Evolutionary conservation across 2,113 vertebrate species (phyloP).

Genomic region (Phalacrocorax brasilianus): DNA sequence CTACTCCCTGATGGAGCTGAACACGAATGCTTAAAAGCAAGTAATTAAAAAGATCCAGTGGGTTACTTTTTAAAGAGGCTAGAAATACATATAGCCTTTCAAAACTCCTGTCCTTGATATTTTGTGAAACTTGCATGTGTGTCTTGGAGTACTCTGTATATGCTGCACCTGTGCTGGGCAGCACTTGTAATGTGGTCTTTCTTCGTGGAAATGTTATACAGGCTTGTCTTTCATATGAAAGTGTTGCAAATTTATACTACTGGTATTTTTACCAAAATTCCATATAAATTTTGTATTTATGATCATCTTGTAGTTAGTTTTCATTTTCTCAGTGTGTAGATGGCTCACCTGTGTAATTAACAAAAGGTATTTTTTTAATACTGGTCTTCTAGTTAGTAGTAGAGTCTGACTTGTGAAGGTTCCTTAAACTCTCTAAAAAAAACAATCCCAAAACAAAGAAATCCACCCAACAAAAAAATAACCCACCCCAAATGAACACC

Average conservation of each 20-base stretch:
- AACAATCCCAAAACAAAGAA: too few relatives aligned
- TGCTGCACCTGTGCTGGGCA: not conserved
- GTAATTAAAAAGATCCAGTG: not conserved
- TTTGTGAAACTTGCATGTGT: not conserved
- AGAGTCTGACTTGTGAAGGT: not conserved
- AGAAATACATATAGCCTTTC: not conserved
- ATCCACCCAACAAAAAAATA: too few relatives aligned
- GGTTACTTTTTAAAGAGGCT: not conserved
- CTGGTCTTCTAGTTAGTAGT: not conserved
- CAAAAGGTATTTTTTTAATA: not conserved
- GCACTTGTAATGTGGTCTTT: not conserved
- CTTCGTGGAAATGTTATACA: not conserved
- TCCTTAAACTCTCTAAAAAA: not conserved
- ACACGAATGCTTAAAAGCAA: not conserved
- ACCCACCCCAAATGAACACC: too few relatives aligned
- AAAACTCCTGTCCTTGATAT: not conserved
- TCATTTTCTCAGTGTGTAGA: not conserved
- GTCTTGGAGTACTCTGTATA: not conserved
- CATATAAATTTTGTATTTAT: constrained; percentile 56
- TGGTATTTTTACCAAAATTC: constrained; percentile 43
- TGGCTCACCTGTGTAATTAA: not conserved
- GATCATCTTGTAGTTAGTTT: not conserved
- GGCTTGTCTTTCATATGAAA: constrained; percentile 13
- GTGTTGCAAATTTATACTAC: not conserved
- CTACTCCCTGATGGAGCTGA: not conserved